Base-by-base conservation (phyloP, 2,797 vertebrate genomes). In the Melanotaenia boesemani region DNA sequence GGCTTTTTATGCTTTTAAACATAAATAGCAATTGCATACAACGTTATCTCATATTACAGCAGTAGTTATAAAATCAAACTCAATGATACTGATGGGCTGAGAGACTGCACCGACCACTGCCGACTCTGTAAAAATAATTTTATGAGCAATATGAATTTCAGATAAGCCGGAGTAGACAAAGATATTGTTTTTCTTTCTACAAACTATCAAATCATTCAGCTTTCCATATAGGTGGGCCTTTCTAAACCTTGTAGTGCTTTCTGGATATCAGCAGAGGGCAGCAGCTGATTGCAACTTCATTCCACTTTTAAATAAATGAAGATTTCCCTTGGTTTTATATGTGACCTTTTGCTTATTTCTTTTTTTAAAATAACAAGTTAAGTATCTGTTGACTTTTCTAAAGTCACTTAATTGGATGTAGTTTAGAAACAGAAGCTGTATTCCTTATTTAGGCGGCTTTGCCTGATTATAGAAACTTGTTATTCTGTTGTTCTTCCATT, bases 191-290 rank as follows among this genome's bases (percentile, higher is more conserved):
- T 46, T 30, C 18, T 28, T 37, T 4, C 15, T 18, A 3, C 22
- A 26, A 41, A 48, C 10, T 32, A n/a, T 22, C 15, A 13, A 39
- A 11, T 26, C 13, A n/a, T 34, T 22, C 5, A 50, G 3, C 18
- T 2, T 52, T 61, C 2, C 2, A 41, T 13, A 16, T 46, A 7
- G 15, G 18, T 30, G 9, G 18, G 20, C 48, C 28, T 50, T 0
- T 22, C 26, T 74, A 12, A 67, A 59, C 36, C 28, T 13, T 76
- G 67, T 3, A 72, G 20, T 65, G 54, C 57, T 41, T 54, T 9
- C 72, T 77, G 13, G n/a, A 5, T 1, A 48, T 48, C 88, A 85
- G 71, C 77, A 89, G 88, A 72, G 85, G 88, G 86, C 82, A 86
- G 80, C 64, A 86, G 50, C 68, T 28, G 50, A 60, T 28, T 30